Evolutionary conservation across 2,888 invertebrate genomes (phyloP), one percentile per base, ranked within the genome.

Genomic region (Cremastinae sp.): DNA sequence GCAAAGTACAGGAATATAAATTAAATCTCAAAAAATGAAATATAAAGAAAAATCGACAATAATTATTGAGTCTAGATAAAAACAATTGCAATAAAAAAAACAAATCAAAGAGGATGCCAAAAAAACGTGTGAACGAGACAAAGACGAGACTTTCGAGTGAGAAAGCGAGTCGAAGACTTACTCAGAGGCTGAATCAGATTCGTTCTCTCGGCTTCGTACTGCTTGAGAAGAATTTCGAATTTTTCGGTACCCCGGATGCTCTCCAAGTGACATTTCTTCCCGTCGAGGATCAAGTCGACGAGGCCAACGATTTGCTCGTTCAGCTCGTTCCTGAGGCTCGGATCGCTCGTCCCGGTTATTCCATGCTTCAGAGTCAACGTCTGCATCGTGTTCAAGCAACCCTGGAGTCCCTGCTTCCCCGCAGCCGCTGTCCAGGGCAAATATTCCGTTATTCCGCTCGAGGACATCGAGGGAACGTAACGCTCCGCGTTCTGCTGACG

Each of bases 381-480:
- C 80, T 89, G 87, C 88, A 90, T 88, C 2, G 84, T 87, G n/a
- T 83, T 85, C 0, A 90, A 83, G 66, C 87, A 86, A 47, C 82
- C 84, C 71, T 85, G 81, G 9, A 90, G 74, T 0, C 91, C 92
- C 38, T 90, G 87, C 61, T 91, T 90, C 4, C 94, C 94, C 9
- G 91, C 87, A 59, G 93, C 92, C 0, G 94, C 93, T 0, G 95
- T 95, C 96, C 96, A 96, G 0, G 96, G 95, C 12, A 94, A 88
- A 86, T 94, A 94, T 85, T 95, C 95, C 5, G 91, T 87, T 36
- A 85, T 81, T 36, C 82, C 82, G 51, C 75, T 84, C 0, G 84
- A 84, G 78, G 82, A 83, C 70, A 83, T 84, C 2, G 91, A 88
- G 3, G 92, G 90, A 0, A 88, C 86, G 79, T 92, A 94, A 68